Base-by-base conservation (phyloP, 2,113 vertebrate genomes). In the Cheilinus undulatus region DNA sequence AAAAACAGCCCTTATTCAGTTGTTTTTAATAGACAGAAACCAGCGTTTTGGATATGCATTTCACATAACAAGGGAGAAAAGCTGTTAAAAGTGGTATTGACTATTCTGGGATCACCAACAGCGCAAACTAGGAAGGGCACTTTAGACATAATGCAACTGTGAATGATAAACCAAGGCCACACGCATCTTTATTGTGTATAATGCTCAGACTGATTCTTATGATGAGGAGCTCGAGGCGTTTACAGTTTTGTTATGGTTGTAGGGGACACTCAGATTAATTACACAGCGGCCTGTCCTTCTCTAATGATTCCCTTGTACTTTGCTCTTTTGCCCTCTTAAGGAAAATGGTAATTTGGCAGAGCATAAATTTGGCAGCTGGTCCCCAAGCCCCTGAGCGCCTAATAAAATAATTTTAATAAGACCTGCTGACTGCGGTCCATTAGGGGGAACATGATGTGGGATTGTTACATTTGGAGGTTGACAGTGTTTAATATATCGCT, bases 271-370 rank as follows among this genome's bases (percentile, higher is more conserved):
- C 15, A 75, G 58, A 88, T 84, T 83, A 60, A 84, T 82, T 64
- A 46, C 68, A 61, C 54, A 11, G 12, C 40, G 27, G 57, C 66
- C 28, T 43, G 77, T 78, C 70, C 69, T 75, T 72, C 46, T 48
- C 59, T 83, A 86, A 89, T 88, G 65, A 87, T 74, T 89, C 76
- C 57, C 30, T 66, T 86, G 62, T 61, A 73, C 67, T 82, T 87
- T 73, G 62, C 72, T 82, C 63, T 65, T 71, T 78, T 14, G 61
- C 58, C 76, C 69, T 72, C 70, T 76, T 73, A 34, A 60, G 63
- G 66, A 85, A 87, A 90, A 81, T 66, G 49, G 77, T 70, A 68
- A 59, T 62, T 76, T 87, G 85, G 89, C 86, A 84, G 71, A 24
- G 5, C 54, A 67, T 59, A 70, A 14, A 70, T 84, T 82, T 86